Conservation (phyloP, 2,797 vertebrate genomes). For the Chloroceryle amazona region DNA sequence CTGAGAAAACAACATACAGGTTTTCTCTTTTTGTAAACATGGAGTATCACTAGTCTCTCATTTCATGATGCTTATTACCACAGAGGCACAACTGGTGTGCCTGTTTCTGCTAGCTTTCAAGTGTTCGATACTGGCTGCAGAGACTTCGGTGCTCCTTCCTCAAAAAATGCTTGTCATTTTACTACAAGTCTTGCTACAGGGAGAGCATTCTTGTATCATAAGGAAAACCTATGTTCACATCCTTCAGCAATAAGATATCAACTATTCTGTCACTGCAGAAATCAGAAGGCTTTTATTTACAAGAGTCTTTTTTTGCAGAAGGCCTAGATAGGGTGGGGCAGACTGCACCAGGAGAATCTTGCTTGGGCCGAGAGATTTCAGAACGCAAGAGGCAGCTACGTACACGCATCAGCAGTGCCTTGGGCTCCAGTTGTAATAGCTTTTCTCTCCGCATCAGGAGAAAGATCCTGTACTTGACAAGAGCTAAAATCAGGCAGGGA, state of each 20-base stretch:
- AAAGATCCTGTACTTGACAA: background rate
- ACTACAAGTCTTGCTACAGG: background rate
- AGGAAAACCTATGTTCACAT: background rate
- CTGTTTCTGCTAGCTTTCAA: background rate
- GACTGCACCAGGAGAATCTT: background rate
- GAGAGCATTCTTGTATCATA: background rate
- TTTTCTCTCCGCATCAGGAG: background rate
- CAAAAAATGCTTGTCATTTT: background rate
- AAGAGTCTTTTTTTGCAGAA: constrained; percentile 17
- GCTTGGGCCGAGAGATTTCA: background rate
- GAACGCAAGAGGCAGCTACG: background rate
- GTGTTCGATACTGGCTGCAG: background rate
- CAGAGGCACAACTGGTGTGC: background rate
- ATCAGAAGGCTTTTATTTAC: background rate
- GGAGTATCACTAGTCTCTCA: background rate
- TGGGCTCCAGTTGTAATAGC: background rate
- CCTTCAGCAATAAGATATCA: background rate
- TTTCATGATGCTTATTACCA: background rate
- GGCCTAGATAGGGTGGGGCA: background rate
- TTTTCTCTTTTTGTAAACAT: background rate
- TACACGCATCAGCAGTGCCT: background rate
- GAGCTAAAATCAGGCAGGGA: background rate
- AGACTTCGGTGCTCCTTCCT: background rate
- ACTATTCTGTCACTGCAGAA: background rate
- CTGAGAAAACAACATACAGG: background rate